Evolutionary conservation across 2,113 vertebrate genomes (phyloP).

Genomic region (Heterotilapia buettikoferi): DNA sequence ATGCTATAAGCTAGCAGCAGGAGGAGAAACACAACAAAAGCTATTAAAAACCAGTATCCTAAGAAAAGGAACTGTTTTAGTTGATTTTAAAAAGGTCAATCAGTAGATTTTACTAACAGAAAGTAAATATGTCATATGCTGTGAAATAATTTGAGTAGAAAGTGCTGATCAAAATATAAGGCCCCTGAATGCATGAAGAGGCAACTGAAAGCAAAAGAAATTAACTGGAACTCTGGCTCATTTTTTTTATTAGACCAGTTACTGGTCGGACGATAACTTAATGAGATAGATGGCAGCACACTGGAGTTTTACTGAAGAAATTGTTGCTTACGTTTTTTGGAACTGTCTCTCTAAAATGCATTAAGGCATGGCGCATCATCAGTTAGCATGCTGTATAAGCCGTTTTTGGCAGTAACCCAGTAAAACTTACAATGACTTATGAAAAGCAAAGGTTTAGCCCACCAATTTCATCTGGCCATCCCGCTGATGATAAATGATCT

Average conservation of each 20-base stretch:
- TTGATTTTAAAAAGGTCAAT: background rate
- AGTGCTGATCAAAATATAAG: slow-evolving; percentile 52
- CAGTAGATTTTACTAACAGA: slow-evolving; percentile 5
- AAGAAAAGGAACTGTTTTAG: background rate
- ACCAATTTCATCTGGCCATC: background rate
- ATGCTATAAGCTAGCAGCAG: background rate
- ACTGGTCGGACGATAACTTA: background rate
- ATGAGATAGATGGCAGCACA: background rate
- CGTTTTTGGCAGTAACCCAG: slow-evolving; percentile 1
- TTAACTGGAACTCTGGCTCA: background rate
- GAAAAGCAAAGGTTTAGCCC: background rate
- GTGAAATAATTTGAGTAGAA: slow-evolving; percentile 26
- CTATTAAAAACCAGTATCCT: background rate
- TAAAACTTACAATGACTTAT: background rate
- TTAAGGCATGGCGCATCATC: background rate
- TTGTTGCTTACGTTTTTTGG: slow-evolving; percentile 4
- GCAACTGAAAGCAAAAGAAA: slow-evolving; percentile 18
- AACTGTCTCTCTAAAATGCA: slow-evolving; percentile 13
- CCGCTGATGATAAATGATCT: background rate
- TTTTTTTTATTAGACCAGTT: background rate
- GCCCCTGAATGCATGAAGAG: slow-evolving; percentile 41
- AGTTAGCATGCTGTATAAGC: background rate
- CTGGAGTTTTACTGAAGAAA: background rate
- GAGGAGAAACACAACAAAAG: background rate
- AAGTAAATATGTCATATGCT: slow-evolving; percentile 23